Base-by-base conservation (phyloP, 2,888 invertebrate species). In the Xylota segnis region DNA sequence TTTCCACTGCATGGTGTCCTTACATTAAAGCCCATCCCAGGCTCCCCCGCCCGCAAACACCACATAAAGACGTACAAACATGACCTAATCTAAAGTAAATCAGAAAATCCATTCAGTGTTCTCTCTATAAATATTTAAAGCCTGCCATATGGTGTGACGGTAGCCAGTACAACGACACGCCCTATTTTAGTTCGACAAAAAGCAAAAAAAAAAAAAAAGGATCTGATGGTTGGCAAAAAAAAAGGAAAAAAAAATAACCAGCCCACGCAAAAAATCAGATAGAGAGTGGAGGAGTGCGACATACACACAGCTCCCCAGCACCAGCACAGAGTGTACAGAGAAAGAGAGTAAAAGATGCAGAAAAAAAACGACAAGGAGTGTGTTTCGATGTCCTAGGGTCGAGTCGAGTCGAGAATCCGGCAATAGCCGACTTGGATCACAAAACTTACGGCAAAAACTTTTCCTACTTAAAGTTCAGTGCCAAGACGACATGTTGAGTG, bases 31-130 rank as follows among this genome's bases (percentile, higher is more conserved):
- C 23, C 23, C 43, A 37, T 3, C 23, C 23, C 1, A 23, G 2
- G 2, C 37, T 16, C 43, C 29, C 50, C 63, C 45, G 34, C 47
- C 5, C 23, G 23, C 32, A 45, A 37, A 2, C 66, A 10, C 3
- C 76, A n/a, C 68, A 70, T 82, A 82, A 82, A 82, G 82, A 72
- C 77, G 65, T 77, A 76, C 43, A 86, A 86, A 81, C 86, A 86
- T 86, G 86, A 86, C 86, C 86, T 86, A 82, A 86, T 86, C 86
- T 86, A 82, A 86, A 86, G 86, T 77, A 86, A 86, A 82, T 86
- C 86, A 81, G 14, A 77, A 83, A 86, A 86, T 82, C 81, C 86
- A 82, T 82, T 82, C 76, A 82, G 76, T 77, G 81, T 50, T 77
- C 76, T 50, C 75, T 82, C 72, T 86, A 82, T 86, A 81, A 86